These are phyloP conservation scores for Scopus umbretta DNA, from an alignment of 2,113 vertebrate genomes.

Conservation along the genomic window DNA sequence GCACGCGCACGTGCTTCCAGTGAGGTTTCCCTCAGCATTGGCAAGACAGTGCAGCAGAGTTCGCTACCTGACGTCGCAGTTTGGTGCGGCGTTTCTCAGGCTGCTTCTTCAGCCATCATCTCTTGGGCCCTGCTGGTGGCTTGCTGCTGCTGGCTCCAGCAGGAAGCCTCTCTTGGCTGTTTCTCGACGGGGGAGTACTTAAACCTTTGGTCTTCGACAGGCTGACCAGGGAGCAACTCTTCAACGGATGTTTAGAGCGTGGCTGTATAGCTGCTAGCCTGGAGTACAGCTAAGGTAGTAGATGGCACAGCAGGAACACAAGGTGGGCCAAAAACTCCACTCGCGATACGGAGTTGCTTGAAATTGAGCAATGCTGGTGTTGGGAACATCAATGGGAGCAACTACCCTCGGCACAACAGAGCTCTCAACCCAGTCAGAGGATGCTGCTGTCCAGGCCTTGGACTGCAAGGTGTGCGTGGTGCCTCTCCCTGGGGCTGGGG, in stretches of 20 bases:
- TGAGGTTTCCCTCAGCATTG: neutral
- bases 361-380: neutral
- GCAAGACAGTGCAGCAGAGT: too few relatives aligned
- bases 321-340: too few relatives aligned
- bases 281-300: neutral
- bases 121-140: neutral
- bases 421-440: neutral
- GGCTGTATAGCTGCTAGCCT: neutral
- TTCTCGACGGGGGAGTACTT: neutral
- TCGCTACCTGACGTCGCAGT: fast-evolving
- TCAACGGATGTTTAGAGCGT: neutral
- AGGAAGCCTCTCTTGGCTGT: neutral
- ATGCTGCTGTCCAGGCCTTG: neutral
- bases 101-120: neutral
- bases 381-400: neutral
- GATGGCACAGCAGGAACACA: neutral
- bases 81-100: neutral
- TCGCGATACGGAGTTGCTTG: neutral
- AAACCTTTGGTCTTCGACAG: neutral
- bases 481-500: neutral
- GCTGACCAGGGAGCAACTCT: neutral
- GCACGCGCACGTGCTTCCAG: neutral
- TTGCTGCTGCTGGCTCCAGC: neutral
- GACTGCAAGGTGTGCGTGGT: neutral
- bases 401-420: neutral